Evolutionary conservation across 2,797 vertebrate genomes (phyloP).

Genomic region (Hirundo rustica): DNA sequence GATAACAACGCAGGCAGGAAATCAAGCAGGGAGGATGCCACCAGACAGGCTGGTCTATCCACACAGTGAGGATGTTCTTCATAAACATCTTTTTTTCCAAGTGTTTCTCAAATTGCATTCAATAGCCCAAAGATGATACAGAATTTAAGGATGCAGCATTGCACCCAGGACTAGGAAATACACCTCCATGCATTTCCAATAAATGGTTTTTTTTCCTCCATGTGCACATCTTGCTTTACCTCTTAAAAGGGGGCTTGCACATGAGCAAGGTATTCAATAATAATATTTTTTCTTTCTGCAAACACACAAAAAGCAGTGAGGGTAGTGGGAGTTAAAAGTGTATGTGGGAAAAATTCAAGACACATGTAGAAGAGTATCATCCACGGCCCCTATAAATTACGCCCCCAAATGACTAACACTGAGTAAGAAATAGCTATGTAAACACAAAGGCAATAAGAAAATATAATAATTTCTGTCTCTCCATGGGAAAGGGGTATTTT

Average conservation of each 20-base stretch:
- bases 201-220: fast-evolving
- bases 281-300: not conserved
- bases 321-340: conserved; percentile 33
- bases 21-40: not conserved
- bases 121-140: not conserved
- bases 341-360: conserved; percentile 69
- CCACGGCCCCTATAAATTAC: conserved; percentile 63
- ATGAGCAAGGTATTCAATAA: not conserved
- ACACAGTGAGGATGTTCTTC: not conserved
- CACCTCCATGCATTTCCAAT: not conserved
- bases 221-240: not conserved
- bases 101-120: not conserved
- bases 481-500: conserved; percentile 29
- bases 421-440: conserved; percentile 56
- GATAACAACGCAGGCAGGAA: not conserved
- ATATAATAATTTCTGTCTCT: conserved; percentile 21
- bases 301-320: conserved; percentile 44
- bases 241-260: not conserved
- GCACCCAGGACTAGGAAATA: not conserved
- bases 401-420: conserved; percentile 47
- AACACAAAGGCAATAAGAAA: conserved; percentile 56
- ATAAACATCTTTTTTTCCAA: not conserved
- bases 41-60: not conserved
- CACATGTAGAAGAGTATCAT: conserved; percentile 46
- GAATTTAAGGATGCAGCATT: not conserved